These are phyloP conservation scores for Pseudoips prasinana DNA, from an alignment of 2,888 invertebrate species.

Conservation along the genomic window DNA sequence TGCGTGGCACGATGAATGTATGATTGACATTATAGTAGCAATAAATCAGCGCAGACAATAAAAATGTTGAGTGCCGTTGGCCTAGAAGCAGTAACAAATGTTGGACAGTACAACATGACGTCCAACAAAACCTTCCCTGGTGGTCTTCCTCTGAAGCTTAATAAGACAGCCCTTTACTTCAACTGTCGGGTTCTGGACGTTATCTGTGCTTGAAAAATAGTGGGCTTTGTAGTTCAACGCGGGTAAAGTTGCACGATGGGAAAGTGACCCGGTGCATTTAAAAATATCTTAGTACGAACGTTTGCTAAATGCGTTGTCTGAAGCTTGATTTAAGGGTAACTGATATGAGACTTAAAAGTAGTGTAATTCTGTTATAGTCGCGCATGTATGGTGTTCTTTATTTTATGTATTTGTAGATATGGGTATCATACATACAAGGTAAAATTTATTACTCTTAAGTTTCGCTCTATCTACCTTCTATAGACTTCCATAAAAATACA, in stretches of 20 bases:
- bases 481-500: no score
- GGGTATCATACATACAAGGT: no score
- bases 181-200: slow-evolving; percentile 62
- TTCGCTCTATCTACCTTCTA: no score
- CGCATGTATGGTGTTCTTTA: no score
- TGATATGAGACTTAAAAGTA: neutral
- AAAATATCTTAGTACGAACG: slow-evolving; percentile 10
- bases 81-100: slow-evolving; percentile 74
- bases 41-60: no score
- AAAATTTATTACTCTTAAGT: no score
- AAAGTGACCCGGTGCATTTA: slow-evolving; percentile 25
- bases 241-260: slow-evolving; percentile 35
- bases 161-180: slow-evolving; percentile 71
- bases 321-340: neutral
- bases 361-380: no score
- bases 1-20: no score
- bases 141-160: slow-evolving; percentile 68
- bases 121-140: slow-evolving; percentile 61
- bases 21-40: no score
- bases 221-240: slow-evolving; percentile 58
- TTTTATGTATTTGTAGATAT: no score
- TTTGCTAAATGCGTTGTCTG: slow-evolving; percentile 4
- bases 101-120: slow-evolving; percentile 51
- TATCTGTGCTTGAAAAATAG: slow-evolving; percentile 74
- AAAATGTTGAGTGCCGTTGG: no score